Evolutionary conservation across 2,113 vertebrate genomes (phyloP), one percentile per base, ranked within the genome.

Genomic region (Todiramphus chloris): DNA sequence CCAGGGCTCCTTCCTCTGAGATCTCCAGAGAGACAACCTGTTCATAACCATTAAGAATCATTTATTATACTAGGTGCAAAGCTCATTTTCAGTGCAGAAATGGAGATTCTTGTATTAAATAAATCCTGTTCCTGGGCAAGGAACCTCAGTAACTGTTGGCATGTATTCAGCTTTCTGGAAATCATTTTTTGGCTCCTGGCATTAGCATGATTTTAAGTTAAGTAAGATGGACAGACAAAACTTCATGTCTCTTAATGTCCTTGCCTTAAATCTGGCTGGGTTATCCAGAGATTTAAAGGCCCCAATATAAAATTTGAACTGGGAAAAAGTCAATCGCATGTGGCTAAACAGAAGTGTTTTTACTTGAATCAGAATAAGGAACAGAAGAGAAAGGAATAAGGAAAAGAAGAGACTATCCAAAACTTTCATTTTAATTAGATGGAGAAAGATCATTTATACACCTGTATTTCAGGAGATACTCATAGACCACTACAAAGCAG

Each of bases 181-280:
- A 44, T 72, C 85, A 13, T 83, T 33, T 91, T 96, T 97, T 92
- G 37, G 55, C 64, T 85, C 62, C 51, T 95, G 73, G 68, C 27
- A 88, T 5, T 77, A 70, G 72, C 43, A 46, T 94, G 90, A 92
- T 87, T 92, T 96, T 78, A 90, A 94, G 72, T 70, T 93, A 72
- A 89, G 25, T 39, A 75, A 87, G 35, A 87, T 20, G 31, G 77
- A 84, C 87, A 94, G 56, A 66, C 6, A 60, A 79, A 83, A 5
- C 24, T 87, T 68, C 44, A 60, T 87, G 30, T 68, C 33, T 63
- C 27, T 84, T 84, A 60, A 76, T 68, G 35, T 9, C 24, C 37
- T 68, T 63, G 16, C 60, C 77, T 89, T 70, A 70, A 73, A 73
- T 62, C 59, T 91, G 33, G 8, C 23, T 76, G 24, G 2, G 3